These are phyloP conservation scores for Stegostoma tigrinum DNA, from an alignment of 2,113 vertebrate genomes.

Conservation along the genomic window DNA sequence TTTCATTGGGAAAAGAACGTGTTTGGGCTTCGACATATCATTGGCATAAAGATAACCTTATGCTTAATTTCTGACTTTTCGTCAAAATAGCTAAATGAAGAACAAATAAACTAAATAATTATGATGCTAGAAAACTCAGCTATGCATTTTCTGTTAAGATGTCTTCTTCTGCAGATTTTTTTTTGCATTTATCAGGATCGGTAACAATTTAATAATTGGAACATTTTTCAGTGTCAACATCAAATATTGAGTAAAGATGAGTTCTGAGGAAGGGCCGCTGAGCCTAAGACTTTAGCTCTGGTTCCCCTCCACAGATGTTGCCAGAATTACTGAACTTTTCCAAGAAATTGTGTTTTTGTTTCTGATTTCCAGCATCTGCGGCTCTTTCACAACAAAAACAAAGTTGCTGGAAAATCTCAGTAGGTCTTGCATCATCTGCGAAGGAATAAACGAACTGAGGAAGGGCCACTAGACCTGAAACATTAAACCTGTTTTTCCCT, in stretches of 20 bases:
- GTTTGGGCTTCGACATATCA: background rate
- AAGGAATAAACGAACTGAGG: no score
- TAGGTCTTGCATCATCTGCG: no score
- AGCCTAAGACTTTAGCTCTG: no score
- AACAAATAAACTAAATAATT: background rate
- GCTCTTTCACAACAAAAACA: no score
- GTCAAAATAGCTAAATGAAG: background rate
- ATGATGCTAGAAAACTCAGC: background rate
- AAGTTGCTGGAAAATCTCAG: no score
- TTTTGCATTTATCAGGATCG: background rate
- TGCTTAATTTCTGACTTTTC: background rate
- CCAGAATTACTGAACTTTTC: no score
- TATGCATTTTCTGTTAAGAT: background rate
- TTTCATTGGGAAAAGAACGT: background rate
- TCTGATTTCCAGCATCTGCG: no score
- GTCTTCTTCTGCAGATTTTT: background rate
- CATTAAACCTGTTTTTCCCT: no score
- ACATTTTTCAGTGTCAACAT: background rate
- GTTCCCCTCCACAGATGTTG: no score
- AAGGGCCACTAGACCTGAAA: no score
- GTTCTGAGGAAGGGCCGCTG: no score
- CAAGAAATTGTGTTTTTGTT: no score
- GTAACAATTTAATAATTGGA: background rate
- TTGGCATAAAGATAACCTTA: background rate
- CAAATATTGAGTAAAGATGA: background rate